A percentile compares a stretch with the other conserved stretches of the same genome.
Conservation (phyloP, 2,113 vertebrate species). For the Esox niger region DNA sequence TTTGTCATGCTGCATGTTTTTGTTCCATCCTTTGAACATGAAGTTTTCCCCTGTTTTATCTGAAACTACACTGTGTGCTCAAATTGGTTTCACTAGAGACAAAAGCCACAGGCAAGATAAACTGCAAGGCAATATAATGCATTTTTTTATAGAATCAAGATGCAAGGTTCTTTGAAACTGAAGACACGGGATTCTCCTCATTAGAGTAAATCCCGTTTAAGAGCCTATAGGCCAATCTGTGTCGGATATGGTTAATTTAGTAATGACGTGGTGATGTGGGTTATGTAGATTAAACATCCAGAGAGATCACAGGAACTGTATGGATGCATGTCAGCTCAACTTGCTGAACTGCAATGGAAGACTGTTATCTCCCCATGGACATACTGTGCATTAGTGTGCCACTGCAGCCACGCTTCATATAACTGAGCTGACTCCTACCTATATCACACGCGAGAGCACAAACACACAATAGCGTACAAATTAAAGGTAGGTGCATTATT, state of each 20-base stretch:
- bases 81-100: not conserved
- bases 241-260: too few relatives aligned
- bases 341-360: not conserved
- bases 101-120: not conserved
- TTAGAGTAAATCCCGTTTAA: too few relatives aligned
- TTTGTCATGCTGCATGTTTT: too few relatives aligned
- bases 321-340: not conserved
- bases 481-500: too few relatives aligned
- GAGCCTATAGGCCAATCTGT: too few relatives aligned
- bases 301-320: not conserved
- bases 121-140: not conserved
- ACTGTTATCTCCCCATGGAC: not conserved
- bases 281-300: not conserved
- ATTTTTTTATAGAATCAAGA: too few relatives aligned
- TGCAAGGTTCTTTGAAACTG: too few relatives aligned
- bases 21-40: not conserved
- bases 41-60: not conserved
- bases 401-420: not conserved
- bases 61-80: not conserved
- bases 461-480: too few relatives aligned
- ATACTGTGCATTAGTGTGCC: too few relatives aligned
- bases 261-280: too few relatives aligned
- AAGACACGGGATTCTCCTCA: too few relatives aligned
- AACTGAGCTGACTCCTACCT: not conserved
- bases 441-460: not conserved